These are phyloP conservation scores for Palloptera scutellata DNA, from an alignment of 2,888 invertebrate genomes.

Conservation along the genomic window DNA sequence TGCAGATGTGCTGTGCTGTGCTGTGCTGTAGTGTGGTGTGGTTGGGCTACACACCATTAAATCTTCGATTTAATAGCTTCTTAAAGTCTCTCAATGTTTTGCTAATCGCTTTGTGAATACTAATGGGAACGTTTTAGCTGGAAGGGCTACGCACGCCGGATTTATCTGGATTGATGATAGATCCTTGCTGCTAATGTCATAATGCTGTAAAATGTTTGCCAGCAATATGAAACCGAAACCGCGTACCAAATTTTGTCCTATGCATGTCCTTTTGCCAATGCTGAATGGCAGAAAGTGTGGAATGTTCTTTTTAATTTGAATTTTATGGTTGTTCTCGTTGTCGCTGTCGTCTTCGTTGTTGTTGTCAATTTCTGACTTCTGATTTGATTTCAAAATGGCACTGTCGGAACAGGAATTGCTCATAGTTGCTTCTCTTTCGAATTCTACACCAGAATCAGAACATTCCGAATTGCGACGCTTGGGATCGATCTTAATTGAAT, in stretches of 20 bases:
- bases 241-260: slow-evolving; percentile 82
- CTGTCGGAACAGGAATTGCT: neutral
- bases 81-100: neutral
- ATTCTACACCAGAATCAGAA: slow-evolving; percentile 69
- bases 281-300: slow-evolving; percentile 86
- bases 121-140: slow-evolving; percentile 75
- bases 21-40: too few relatives aligned
- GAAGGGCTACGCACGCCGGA: slow-evolving; percentile 78
- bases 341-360: slow-evolving; percentile 15
- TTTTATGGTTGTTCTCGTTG: slow-evolving; percentile 41
- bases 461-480: slow-evolving; percentile 63
- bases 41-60: too few relatives aligned
- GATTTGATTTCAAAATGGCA: neutral
- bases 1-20: too few relatives aligned
- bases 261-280: slow-evolving; percentile 85
- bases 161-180: slow-evolving; percentile 67
- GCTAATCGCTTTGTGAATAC: slow-evolving; percentile 62
- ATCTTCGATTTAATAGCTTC: too few relatives aligned
- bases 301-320: slow-evolving; percentile 67
- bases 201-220: slow-evolving; percentile 76
- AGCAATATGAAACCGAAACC: slow-evolving; percentile 79
- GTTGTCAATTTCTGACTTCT: neutral
- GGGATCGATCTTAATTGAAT: neutral
- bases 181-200: slow-evolving; percentile 71
- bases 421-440: slow-evolving; percentile 57